phyloP scores from a whole-genome alignment of 1,140 invertebrate genomes.

The Orchestia grillus region DNA sequence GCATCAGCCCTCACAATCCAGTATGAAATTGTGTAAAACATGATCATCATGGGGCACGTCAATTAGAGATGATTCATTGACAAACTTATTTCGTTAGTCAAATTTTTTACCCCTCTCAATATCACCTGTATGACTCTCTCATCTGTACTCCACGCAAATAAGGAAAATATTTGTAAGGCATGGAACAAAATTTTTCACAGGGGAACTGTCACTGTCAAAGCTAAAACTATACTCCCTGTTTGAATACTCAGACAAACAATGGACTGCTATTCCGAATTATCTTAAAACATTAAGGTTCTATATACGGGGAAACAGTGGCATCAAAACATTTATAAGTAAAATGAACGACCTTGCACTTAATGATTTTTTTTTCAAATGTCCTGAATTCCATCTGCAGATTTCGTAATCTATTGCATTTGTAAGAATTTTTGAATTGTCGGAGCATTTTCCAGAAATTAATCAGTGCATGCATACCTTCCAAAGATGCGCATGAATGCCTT shows the following conservation, averaged over 20 bases:
- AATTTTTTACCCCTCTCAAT: background rate
- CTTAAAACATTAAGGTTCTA: background rate
- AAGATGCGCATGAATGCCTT: background rate
- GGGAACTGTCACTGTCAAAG: background rate
- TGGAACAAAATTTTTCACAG: background rate
- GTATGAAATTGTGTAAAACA: no score
- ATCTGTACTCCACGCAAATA: background rate
- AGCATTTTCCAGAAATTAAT: background rate
- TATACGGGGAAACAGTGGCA: no score
- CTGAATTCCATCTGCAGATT: background rate
- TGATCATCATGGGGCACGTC: no score
- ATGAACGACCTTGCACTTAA: background rate
- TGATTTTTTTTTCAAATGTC: background rate
- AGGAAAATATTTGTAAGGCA: background rate
- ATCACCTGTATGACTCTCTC: background rate
- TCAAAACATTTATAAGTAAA: background rate
- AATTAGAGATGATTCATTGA: background rate
- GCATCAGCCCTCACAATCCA: no score
- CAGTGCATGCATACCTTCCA: background rate
- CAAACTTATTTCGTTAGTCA: background rate
- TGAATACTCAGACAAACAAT: background rate
- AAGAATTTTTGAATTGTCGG: background rate
- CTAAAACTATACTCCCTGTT: background rate
- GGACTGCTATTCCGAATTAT: background rate
- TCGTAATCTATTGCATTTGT: background rate